Conservation (phyloP, 2,113 vertebrate genomes). For the Tangachromis dhanisi region DNA sequence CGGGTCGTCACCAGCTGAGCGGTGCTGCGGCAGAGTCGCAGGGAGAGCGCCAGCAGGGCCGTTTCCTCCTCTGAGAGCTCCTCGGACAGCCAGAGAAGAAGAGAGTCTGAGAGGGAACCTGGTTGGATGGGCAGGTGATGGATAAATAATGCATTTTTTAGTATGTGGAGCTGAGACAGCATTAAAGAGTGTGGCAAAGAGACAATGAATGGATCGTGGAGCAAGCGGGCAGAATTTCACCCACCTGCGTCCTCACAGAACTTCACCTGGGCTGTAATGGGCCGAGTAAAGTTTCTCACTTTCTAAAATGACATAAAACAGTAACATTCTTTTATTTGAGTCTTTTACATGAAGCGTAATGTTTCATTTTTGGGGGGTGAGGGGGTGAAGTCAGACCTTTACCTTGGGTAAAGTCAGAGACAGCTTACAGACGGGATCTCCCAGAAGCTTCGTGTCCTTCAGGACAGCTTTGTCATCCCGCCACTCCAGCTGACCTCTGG, state of each 20-base stretch:
- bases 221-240: not conserved
- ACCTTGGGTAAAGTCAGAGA: constrained; percentile 78
- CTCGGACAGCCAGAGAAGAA: constrained; percentile 60
- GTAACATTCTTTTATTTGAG: not conserved
- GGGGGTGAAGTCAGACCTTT: constrained; percentile 68
- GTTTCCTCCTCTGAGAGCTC: constrained; percentile 64
- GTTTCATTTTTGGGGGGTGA: constrained; percentile 27
- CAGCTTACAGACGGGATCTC: constrained; percentile 77
- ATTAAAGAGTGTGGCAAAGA: not conserved
- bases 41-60: constrained; percentile 44
- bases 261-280: constrained; percentile 47
- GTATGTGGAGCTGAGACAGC: not conserved
- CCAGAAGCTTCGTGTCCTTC: constrained; percentile 29
- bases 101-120: constrained; percentile 61
- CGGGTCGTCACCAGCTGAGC: constrained; percentile 78
- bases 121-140: not conserved
- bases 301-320: constrained; percentile 49
- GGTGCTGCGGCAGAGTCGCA: constrained; percentile 73
- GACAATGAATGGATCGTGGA: accelerated
- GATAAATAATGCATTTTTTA: not conserved
- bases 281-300: constrained; percentile 63
- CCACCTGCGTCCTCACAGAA: constrained; percentile 70
- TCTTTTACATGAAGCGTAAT: not conserved
- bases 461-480: constrained; percentile 30
- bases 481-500: constrained; percentile 63